phyloP scores from a whole-genome alignment of 2,113 vertebrate genomes.

The Macquaria australasica region DNA sequence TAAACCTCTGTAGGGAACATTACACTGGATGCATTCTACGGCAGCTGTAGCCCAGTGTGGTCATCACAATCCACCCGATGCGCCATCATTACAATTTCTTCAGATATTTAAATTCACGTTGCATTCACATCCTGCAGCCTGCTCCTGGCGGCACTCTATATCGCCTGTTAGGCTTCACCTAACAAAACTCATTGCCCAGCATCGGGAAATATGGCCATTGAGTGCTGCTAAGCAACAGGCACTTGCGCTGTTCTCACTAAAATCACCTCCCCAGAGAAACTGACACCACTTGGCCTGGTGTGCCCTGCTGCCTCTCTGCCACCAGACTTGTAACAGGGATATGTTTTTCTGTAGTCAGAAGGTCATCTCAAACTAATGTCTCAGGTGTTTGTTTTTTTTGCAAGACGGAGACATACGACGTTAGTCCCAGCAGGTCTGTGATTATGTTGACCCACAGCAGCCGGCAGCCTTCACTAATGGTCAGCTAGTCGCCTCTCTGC shows the following conservation, averaged over 20 bases:
- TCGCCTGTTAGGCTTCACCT: conserved; percentile 54
- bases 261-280: conserved; percentile 52
- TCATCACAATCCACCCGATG: conserved; percentile 8
- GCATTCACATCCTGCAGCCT: conserved; percentile 38
- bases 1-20: conserved; percentile 47
- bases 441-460: conserved; percentile 29
- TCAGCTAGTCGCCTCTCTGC: conserved; percentile 22
- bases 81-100: conserved; percentile 8
- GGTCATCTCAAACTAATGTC: conserved; percentile 46
- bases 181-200: conserved; percentile 71
- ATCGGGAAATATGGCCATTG: conserved; percentile 48
- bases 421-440: conserved; percentile 22
- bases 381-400: conserved; percentile 1
- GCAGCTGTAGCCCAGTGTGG: conserved; percentile 10
- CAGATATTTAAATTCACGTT: conserved; percentile 23
- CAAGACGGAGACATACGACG: conserved; percentile 3
- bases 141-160: conserved; percentile 40
- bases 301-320: conserved; percentile 35
- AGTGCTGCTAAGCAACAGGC: conserved; percentile 80
- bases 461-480: conserved; percentile 41
- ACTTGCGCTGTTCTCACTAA: conserved; percentile 37
- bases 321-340: conserved; percentile 19
- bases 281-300: conserved; percentile 69
- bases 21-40: conserved; percentile 7
- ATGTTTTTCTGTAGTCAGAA: conserved; percentile 32